phyloP scores from a whole-genome alignment of 2,113 vertebrate species.

The Corydoras maculifer region DNA sequence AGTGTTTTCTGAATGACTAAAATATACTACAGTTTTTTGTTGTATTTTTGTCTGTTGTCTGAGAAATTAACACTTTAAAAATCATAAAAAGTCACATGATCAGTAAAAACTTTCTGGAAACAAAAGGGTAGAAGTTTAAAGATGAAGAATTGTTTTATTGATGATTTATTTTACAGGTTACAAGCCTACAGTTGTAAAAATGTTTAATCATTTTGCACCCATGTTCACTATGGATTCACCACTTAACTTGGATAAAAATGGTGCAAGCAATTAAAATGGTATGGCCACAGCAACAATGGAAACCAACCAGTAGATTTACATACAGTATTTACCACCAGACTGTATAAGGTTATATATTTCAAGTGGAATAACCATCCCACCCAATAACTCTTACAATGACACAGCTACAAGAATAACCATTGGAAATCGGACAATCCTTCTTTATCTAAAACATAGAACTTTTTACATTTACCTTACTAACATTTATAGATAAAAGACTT shows the following conservation, averaged over 20 bases:
- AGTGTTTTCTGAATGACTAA: no score
- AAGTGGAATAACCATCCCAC: conserved; percentile 42
- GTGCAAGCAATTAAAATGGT: conserved; percentile 40
- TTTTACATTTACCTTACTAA: conserved; percentile 64
- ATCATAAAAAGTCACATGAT: no score
- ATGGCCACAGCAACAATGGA: conserved; percentile 57
- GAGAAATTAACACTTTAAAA: no score
- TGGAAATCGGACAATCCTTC: conserved; percentile 39
- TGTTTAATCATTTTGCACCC: conserved; percentile 46
- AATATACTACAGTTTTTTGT: no score
- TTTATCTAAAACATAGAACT: conserved; percentile 63
- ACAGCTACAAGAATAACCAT: conserved; percentile 54
- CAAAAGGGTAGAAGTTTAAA: conserved; percentile 42
- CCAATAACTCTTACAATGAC: conserved; percentile 58
- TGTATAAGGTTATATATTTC: conserved; percentile 45
- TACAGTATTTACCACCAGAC: conserved; percentile 40
- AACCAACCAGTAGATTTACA: conserved; percentile 52
- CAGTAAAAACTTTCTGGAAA: not conserved
- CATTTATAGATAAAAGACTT: conserved; percentile 70
- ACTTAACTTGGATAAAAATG: conserved; percentile 42
- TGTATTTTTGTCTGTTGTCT: no score
- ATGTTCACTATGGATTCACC: conserved; percentile 53
- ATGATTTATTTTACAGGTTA: conserved; percentile 62
- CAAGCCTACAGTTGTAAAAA: conserved; percentile 61
- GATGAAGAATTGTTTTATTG: conserved; percentile 65